Conservation (phyloP, 2,888 invertebrate species). For the Drosophila falleni region DNA sequence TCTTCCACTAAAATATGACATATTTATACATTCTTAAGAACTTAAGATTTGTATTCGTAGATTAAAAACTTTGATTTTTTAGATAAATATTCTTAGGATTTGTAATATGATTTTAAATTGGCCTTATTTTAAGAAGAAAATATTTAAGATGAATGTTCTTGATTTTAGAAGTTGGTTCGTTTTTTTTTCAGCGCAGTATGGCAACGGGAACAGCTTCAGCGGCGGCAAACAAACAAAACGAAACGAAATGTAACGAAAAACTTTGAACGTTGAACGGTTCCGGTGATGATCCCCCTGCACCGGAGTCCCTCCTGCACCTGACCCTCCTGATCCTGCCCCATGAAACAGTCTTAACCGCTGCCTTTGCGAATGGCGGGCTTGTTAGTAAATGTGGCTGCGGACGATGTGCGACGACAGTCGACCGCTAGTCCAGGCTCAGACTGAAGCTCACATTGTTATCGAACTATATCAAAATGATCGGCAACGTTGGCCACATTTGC, state of each 20-base stretch:
- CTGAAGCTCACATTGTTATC: constrained; percentile 75
- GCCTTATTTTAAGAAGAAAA: too few species aligned
- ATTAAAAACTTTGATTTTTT: too few species aligned
- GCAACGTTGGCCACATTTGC: constrained; percentile 73
- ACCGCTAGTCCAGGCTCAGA: constrained; percentile 61
- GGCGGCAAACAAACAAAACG: constrained; percentile 64
- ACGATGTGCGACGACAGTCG: constrained; percentile 53
- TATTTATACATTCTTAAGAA: too few species aligned
- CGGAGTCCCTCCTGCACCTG: too few species aligned
- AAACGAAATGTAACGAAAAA: constrained; percentile 49
- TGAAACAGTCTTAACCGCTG: not conserved
- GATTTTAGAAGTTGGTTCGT: too few species aligned
- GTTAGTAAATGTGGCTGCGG: constrained; percentile 60
- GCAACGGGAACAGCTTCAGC: constrained; percentile 31
- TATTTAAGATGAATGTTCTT: too few species aligned
- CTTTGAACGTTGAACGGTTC: constrained; percentile 64
- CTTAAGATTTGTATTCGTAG: too few species aligned
- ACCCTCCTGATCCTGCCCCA: constrained; percentile 2
- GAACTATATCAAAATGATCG: constrained; percentile 82
- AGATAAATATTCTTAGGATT: too few species aligned
- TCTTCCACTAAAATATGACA: too few species aligned
- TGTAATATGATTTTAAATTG: too few species aligned
- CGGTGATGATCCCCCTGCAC: constrained; percentile 52
- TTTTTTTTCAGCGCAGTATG: not conserved
- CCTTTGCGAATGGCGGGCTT: constrained; percentile 49